Conservation (phyloP, 2,797 vertebrate genomes). For the Cossypha caffra region DNA sequence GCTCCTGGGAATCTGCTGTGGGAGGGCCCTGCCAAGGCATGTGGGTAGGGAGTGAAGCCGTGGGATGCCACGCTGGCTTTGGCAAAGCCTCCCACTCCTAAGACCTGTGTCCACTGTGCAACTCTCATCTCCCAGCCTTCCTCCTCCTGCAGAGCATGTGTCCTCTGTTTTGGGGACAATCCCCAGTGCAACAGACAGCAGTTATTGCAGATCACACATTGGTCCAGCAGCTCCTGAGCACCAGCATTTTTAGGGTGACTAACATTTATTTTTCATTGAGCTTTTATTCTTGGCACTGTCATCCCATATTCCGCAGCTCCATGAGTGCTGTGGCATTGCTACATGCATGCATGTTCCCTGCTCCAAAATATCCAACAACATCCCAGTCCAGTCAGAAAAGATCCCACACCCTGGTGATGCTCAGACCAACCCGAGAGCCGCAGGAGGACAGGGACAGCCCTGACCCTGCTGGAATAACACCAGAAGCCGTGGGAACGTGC, state of each 20-base stretch:
- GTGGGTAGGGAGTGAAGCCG: rapidly evolving
- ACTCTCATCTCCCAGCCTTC: neutral
- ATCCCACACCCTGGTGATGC: rapidly evolving
- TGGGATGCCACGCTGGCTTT: neutral
- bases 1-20: neutral
- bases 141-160: rapidly evolving
- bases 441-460: neutral
- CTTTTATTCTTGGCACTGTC: neutral
- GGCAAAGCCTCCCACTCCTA: neutral
- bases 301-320: rapidly evolving
- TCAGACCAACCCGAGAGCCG: rapidly evolving
- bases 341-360: neutral
- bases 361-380: neutral
- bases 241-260: neutral
- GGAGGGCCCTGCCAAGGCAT: rapidly evolving
- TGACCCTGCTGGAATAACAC: neutral
- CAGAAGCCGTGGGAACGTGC: neutral
- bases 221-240: neutral
- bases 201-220: neutral
- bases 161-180: neutral
- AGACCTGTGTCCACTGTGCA: rapidly evolving
- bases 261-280: neutral
- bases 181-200: neutral
- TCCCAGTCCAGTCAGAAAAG: neutral
- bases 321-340: rapidly evolving